A percentile compares a stretch with the other conserved stretches of the same genome.
Conservation (phyloP, 2,888 invertebrate species). For the Amblyjoppa fuscipennis region DNA sequence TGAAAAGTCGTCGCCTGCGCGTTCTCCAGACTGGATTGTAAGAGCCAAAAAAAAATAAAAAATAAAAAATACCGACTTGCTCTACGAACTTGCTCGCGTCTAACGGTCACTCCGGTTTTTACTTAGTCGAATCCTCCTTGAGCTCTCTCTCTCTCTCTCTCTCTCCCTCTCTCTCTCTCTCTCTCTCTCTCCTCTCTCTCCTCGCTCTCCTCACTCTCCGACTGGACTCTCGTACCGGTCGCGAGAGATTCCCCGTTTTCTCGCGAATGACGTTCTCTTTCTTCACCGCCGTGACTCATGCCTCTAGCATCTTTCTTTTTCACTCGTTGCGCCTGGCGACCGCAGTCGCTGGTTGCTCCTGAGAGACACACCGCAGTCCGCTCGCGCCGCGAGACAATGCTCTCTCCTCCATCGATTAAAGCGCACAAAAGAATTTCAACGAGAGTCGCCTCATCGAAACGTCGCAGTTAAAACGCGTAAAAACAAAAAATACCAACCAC, state of each 20-base stretch:
- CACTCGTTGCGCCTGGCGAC: conserved; percentile 40
- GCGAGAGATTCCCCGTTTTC: conserved; percentile 53
- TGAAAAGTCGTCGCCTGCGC: conserved; percentile 36
- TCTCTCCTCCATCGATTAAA: conserved; percentile 1
- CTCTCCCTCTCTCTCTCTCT: no score
- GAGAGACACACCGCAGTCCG: conserved; percentile 18
- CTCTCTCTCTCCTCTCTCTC: background rate
- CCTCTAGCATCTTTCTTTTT: conserved; percentile 28
- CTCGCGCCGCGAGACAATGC: conserved; percentile 25
- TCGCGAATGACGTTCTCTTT: conserved; percentile 65
- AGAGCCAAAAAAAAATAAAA: background rate
- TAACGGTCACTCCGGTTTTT: conserved; percentile 51
- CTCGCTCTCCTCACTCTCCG: background rate
- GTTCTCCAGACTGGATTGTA: background rate
- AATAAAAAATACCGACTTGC: background rate
- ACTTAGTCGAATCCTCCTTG: conserved; percentile 14
- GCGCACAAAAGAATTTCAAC: conserved; percentile 18
- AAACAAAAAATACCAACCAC: background rate
- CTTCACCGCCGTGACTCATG: conserved; percentile 63
- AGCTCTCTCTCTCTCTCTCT: background rate
- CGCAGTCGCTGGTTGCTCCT: conserved; percentile 45
- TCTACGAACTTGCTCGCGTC: conserved; percentile 36
- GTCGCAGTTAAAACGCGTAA: background rate
- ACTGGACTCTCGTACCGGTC: conserved; percentile 36
- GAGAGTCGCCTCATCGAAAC: background rate